phyloP scores from a whole-genome alignment of 2,797 vertebrate species.

The Diplodus puntazzo region DNA sequence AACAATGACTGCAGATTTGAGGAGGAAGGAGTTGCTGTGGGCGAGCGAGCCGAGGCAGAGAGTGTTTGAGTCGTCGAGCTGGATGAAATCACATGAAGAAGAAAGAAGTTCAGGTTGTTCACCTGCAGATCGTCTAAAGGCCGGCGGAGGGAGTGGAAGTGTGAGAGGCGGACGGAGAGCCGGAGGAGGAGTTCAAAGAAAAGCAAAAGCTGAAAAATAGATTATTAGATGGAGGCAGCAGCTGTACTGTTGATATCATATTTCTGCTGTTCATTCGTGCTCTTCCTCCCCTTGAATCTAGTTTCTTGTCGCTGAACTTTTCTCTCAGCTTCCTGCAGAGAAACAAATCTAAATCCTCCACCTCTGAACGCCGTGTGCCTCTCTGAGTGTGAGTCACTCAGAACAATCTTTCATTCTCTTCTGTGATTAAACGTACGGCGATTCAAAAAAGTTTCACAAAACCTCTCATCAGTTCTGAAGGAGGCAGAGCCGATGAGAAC shows the following conservation, averaged over 20 bases:
- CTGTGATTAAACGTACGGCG: not conserved
- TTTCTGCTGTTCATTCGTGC: too few relatives aligned
- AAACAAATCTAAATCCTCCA: too few relatives aligned
- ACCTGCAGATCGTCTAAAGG: not conserved
- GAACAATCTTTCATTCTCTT: not conserved
- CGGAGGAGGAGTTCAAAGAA: not conserved
- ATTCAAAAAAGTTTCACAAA: constrained; percentile 12
- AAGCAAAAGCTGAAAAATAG: not conserved
- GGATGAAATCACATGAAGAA: not conserved
- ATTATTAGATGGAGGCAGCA: not conserved
- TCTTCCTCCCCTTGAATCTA: not conserved
- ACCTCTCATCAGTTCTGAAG: constrained; percentile 12
- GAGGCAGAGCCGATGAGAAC: too few relatives aligned
- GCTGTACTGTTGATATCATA: not conserved
- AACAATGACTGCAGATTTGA: too few relatives aligned
- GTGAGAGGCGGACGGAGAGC: not conserved
- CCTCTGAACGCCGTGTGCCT: not conserved
- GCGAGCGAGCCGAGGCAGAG: not conserved
- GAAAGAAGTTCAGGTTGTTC: not conserved
- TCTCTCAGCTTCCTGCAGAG: not conserved
- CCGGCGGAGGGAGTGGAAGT: not conserved
- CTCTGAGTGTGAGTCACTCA: not conserved
- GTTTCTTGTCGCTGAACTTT: not conserved
- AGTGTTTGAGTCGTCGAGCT: not conserved
- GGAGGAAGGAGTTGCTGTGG: not conserved